Conservation (phyloP, 2,113 vertebrate species). For the Maccullochella peelii region DNA sequence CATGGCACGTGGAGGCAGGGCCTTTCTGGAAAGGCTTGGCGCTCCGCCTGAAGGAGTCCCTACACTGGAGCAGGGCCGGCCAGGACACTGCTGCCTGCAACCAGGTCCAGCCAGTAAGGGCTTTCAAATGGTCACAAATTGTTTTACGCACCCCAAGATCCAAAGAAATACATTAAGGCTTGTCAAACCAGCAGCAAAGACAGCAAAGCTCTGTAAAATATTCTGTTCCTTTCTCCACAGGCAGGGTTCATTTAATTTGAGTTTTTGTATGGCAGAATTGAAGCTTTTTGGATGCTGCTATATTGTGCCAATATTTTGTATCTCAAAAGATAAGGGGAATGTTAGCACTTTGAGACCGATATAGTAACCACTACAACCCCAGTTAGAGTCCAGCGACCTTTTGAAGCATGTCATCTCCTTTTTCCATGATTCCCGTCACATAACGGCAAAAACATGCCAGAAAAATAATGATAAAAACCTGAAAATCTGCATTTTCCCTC, state of each 20-base stretch:
- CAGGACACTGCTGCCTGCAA: conserved; percentile 11
- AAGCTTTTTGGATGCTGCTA: background rate
- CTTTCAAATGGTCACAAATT: background rate
- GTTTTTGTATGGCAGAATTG: background rate
- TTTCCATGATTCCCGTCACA: no score
- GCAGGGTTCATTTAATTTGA: background rate
- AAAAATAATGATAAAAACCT: background rate
- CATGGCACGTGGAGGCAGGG: conserved; percentile 66
- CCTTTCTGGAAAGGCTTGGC: conserved; percentile 71
- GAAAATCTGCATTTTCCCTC: background rate
- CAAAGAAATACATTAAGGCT: background rate
- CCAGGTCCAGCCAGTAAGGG: conserved; percentile 13
- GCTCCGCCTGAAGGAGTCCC: conserved; percentile 61
- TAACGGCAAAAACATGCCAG: no score
- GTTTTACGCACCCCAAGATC: background rate
- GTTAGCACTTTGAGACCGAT: background rate
- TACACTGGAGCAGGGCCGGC: conserved; percentile 16
- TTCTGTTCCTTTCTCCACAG: no score
- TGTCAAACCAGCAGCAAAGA: background rate
- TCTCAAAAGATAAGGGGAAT: background rate
- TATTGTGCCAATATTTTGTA: background rate
- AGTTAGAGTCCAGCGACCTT: background rate
- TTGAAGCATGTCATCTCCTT: background rate
- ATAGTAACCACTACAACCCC: background rate
- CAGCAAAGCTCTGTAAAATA: background rate